Base-by-base conservation (phyloP, 1,140 invertebrate genomes). In the Eueides isabella region DNA sequence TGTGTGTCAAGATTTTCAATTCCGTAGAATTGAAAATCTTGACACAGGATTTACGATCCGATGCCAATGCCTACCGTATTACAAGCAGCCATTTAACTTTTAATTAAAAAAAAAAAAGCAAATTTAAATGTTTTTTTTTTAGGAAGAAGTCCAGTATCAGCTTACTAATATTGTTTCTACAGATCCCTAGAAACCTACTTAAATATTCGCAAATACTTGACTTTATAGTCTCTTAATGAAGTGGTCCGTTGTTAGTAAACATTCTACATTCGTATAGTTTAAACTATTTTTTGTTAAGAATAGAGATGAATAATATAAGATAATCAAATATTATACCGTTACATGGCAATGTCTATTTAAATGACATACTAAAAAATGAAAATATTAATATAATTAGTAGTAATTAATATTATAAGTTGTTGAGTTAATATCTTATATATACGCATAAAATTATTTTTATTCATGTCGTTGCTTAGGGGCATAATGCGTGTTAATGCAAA, bases 191-290 rank as follows among this genome's bases (percentile, higher is more conserved):
- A 33, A 23, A 48, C 31, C 63, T 61, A 30, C 14, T 23, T 72
- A 66, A 72, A 65, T 72, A 66, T 61, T 48, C 19, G 38, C 70
- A 72, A 65, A 69, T 48, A 69, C 16, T 41, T 41, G n/a, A 66
- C 63, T 72, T 71, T 71, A 71, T 64, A 31, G 29, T 66, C 63
- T 66, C 70, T 69, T 69, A 74, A 74, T 69, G 61, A 74, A 74
- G 67, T 55, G 67, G 72, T 62, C 35, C 64, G 31, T 67, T 63
- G 66, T 67, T 64, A 63, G 66, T 65, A 35, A 61, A 64, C 35
- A 55, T 55, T 55, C 23, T 55, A 55, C 48, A 55, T 55, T 55
- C 48, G 19, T 55, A 55, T 23, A 55, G 48, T 55, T 55, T 55
- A 55, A 55, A 26, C 19, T 55, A 55, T 55, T 55, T n/a, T 55